Evolutionary conservation across 2,113 vertebrate genomes (phyloP).

Genomic region (Notothenia rossii): DNA sequence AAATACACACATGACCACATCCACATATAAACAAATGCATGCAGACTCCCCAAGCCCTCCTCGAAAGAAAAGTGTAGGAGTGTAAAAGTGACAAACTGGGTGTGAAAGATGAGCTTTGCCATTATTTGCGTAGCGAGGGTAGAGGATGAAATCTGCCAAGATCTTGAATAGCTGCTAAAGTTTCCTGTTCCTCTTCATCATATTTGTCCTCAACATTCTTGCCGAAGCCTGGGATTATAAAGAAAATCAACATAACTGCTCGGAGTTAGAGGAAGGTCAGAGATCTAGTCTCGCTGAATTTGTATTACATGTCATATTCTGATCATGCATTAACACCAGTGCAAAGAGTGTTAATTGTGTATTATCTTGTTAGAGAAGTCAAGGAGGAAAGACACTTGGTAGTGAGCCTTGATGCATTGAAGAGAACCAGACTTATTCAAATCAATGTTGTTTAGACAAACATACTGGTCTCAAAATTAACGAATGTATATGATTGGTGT

Average conservation of each 20-base stretch:
- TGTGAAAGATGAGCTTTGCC: slow-evolving; percentile 46
- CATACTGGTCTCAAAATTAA: not conserved
- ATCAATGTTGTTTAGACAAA: not conserved
- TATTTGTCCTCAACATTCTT: slow-evolving; percentile 57
- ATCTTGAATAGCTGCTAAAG: slow-evolving; percentile 54
- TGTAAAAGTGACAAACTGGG: slow-evolving; percentile 68
- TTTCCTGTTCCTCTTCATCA: slow-evolving; percentile 57
- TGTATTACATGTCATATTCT: slow-evolving; percentile 39
- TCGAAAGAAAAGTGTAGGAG: slow-evolving; percentile 47
- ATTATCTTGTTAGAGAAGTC: slow-evolving; percentile 23
- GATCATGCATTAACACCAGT: slow-evolving; percentile 27
- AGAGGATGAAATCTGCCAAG: slow-evolving; percentile 47
- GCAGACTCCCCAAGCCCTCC: not conserved
- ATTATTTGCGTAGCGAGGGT: slow-evolving; percentile 63
- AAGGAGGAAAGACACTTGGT: slow-evolving; percentile 2
- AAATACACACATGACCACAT: not conserved
- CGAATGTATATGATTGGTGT: not conserved
- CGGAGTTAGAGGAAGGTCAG: slow-evolving; percentile 34
- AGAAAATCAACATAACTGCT: slow-evolving; percentile 52
- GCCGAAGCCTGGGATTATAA: slow-evolving; percentile 53
- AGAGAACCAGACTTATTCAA: not conserved
- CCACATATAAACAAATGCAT: not conserved
- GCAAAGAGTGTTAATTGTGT: slow-evolving; percentile 9
- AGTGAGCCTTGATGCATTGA: slow-evolving; percentile 2
- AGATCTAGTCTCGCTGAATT: slow-evolving; percentile 24